Base-by-base conservation (phyloP, 1,140 invertebrate species). In the Stegodyphus mimosarum region DNA sequence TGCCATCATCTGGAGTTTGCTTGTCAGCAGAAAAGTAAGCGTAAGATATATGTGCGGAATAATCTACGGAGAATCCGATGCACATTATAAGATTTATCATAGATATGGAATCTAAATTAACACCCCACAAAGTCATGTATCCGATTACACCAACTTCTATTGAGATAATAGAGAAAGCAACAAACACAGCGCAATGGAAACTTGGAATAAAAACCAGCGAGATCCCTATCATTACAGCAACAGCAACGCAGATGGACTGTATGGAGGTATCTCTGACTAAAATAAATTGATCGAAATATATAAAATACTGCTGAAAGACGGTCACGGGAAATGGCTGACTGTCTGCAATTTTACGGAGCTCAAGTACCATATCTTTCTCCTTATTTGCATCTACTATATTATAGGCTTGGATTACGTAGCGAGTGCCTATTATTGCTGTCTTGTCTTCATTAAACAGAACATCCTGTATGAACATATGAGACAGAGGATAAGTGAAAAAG, bases 1-100 rank as follows among this genome's bases (percentile, higher is more conserved):
- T 95, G 79, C 95, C 93, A 15, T 96, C 96, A 48, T 83, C 74
- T 11, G 88, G 83, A 9, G 83, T 87, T 15, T 52, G 60, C n/a
- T 88, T 87, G 52, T 88, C 81, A 1, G 95, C 96, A 17, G 96
- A 95, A 94, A 99, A 97, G 90, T 98, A 99, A 0, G 96, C 96
- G 89, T 99, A 98, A 87, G 97, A 98, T 66, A 99, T 98, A 89
- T 99, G 98, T 6, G 97, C 97, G 0, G 97, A 97, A 90, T 98
- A 99, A 89, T 99, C 98, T 0, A 99, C 97, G 5, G 96, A 98
- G 91, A 99, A 99, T 63, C 98, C 98, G 51, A 99, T 98, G 89
- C 97, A 98, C 97, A 99, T 99, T 70, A 99, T 99, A 2, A 99
- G 92, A 89, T 99, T 99, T 64, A 99, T 99, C 97, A 99, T 99